A percentile compares a stretch with the other conserved stretches of the same genome.
Conservation (phyloP, 1,140 invertebrate species). For the Zophobas morio region DNA sequence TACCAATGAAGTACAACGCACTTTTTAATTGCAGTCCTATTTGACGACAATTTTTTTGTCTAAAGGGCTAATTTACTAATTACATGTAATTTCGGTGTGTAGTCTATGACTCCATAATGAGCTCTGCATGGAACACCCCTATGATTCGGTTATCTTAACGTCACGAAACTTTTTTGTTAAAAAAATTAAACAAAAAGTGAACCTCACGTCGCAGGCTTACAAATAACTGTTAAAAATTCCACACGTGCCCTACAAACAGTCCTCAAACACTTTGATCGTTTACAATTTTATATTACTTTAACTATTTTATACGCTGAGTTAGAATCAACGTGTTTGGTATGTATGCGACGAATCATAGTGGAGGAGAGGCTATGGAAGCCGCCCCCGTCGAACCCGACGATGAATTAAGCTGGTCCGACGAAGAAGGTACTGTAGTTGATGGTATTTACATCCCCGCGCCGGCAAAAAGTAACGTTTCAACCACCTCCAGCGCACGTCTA, state of each 20-base stretch:
- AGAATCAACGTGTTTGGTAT: background rate
- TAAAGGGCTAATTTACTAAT: too few relatives aligned
- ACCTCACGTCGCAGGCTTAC: background rate
- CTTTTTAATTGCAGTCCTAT: too few relatives aligned
- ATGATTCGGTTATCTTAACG: too few relatives aligned
- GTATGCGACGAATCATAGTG: background rate
- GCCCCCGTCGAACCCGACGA: conserved; percentile 37
- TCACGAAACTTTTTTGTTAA: too few relatives aligned
- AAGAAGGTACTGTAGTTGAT: conserved; percentile 77
- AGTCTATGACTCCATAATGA: too few relatives aligned
- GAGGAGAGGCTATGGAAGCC: too few relatives aligned
- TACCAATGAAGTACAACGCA: too few relatives aligned
- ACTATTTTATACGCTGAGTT: background rate
- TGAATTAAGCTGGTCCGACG: conserved; percentile 65
- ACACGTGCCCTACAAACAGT: background rate
- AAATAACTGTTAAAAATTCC: conserved; percentile 12
- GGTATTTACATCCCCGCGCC: conserved; percentile 93
- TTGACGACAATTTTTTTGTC: too few relatives aligned
- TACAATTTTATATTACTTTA: background rate
- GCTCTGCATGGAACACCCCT: too few relatives aligned
- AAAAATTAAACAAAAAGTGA: background rate
- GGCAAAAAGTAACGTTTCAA: conserved; percentile 78
- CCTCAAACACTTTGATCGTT: conserved; percentile 4
- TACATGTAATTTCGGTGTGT: too few relatives aligned
- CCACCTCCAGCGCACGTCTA: conserved; percentile 82